A percentile compares a stretch with the other conserved stretches of the same genome.
These are phyloP conservation scores for Mystacides longicornis DNA, from an alignment of 2,888 invertebrate species.

Conservation along the genomic window DNA sequence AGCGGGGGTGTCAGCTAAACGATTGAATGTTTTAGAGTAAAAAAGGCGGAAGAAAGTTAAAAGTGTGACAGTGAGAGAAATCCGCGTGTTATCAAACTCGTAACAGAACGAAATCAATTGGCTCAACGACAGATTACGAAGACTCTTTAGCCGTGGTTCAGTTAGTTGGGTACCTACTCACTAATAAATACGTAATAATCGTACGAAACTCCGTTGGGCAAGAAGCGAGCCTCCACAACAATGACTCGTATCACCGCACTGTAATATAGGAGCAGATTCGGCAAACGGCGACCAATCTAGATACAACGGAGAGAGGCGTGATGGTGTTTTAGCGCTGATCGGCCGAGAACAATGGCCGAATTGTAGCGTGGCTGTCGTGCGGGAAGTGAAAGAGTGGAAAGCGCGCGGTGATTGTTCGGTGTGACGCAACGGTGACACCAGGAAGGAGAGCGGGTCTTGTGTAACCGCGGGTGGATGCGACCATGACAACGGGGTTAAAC, in stretches of 20 bases:
- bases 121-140: too few relatives aligned
- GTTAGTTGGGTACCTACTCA: too few relatives aligned
- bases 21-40: too few relatives aligned
- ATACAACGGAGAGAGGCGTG: not conserved
- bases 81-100: too few relatives aligned
- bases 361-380: conserved; percentile 10
- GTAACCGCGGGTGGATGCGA: too few relatives aligned
- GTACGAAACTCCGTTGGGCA: conserved; percentile 12
- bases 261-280: not conserved
- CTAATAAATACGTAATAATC: conserved; percentile 9
- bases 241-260: conserved; percentile 11
- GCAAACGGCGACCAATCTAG: not conserved
- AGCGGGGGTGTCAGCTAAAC: too few relatives aligned
- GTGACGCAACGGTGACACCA: conserved; percentile 14
- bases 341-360: conserved; percentile 18
- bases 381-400: conserved; percentile 24
- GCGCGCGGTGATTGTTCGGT: conserved; percentile 15
- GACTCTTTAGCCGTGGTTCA: too few relatives aligned
- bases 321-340: conserved; percentile 1
- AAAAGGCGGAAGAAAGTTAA: too few relatives aligned
- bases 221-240: conserved; percentile 6
- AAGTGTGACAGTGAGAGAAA: too few relatives aligned
- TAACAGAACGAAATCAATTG: too few relatives aligned
- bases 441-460: too few relatives aligned
- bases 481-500: too few relatives aligned